Base-by-base conservation (phyloP, 2,113 vertebrate genomes). In the Xenus cinereus region DNA sequence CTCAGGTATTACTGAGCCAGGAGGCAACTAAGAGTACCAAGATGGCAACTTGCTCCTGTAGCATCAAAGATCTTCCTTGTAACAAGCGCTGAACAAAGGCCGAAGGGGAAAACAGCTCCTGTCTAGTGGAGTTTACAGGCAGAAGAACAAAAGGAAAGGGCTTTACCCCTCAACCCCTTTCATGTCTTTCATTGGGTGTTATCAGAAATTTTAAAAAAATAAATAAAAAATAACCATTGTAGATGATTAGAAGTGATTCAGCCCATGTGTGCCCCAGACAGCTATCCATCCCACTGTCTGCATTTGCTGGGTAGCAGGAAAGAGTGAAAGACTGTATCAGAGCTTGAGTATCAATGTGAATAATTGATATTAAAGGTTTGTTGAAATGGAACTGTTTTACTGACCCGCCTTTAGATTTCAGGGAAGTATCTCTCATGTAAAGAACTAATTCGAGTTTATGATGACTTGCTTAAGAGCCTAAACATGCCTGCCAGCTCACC, bases 391-490 rank as follows among this genome's bases (percentile, higher is more conserved):
- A 11, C 53, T 20, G 26, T 67, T 46, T 84, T 56, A 35, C 59
- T 89, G 73, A 91, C 79, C 80, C 80, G 69, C 27, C 87, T 95
- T 45, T 8, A 32, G 27, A 32, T 23, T 64, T 53, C 39, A 63
- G 10, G 30, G 0, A 22, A 37, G 7, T 57, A 67, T 63, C 2
- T 63, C 2, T 73, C 35, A 30, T 1, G 0, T 33, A 39, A 86
- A 67, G 53, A 53, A 10, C 48, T 75, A 60, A 35, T 93, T 63
- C 32, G 16, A 80, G 39, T 26, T 50, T 37, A 11, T 26, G 23
- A n/a, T 7, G 12, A 76, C 2, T 12, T 41, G 24, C 45, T 76
- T 17, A 54, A 67, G 46, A 88, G 39, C 24, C 9, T 32, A 45
- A 27, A 10, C 9, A 3, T 2, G 4, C 23, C 64, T 84, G 39